Evolutionary conservation across 2,113 vertebrate genomes (phyloP).

Genomic region (Equus przewalskii): DNA sequence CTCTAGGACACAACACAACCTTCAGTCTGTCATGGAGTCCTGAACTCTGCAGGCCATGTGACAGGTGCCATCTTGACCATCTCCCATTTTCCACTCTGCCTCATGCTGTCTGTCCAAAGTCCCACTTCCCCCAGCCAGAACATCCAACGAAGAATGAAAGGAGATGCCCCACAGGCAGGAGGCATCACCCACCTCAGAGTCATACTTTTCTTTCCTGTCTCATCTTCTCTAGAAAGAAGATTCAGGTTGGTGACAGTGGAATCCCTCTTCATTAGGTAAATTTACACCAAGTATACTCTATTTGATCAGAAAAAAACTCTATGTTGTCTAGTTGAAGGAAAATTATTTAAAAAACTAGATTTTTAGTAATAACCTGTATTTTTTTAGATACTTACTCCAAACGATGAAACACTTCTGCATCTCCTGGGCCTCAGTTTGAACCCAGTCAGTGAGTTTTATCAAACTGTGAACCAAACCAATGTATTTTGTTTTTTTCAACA

Average conservation of each 20-base stretch:
- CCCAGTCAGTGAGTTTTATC: neutral
- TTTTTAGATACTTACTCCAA: neutral
- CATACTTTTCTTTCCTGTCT: neutral
- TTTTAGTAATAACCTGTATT: neutral
- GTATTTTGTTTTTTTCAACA: neutral
- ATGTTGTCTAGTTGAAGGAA: neutral
- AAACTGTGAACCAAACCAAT: neutral
- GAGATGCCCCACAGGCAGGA: neutral
- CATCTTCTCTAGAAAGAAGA: neutral
- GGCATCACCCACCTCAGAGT: neutral
- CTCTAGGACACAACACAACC: conserved; percentile 73
- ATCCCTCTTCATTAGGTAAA: neutral
- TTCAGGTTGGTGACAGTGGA: neutral
- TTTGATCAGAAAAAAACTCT: neutral
- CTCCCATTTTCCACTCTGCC: conserved; percentile 59
- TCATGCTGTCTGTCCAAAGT: conserved; percentile 68
- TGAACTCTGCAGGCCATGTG: conserved; percentile 56
- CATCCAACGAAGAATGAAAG: conserved; percentile 45
- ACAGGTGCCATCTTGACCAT: conserved; percentile 73
- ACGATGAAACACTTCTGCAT: neutral
- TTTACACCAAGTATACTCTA: neutral
- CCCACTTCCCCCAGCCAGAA: conserved; percentile 10
- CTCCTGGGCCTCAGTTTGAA: neutral
- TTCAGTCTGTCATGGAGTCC: conserved; percentile 47
- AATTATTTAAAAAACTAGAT: neutral